Percentiles rank a stretch among this genome's conserved stretches.
phyloP scores from a whole-genome alignment of 1,140 invertebrate species.

The Halictus rubicundus region DNA sequence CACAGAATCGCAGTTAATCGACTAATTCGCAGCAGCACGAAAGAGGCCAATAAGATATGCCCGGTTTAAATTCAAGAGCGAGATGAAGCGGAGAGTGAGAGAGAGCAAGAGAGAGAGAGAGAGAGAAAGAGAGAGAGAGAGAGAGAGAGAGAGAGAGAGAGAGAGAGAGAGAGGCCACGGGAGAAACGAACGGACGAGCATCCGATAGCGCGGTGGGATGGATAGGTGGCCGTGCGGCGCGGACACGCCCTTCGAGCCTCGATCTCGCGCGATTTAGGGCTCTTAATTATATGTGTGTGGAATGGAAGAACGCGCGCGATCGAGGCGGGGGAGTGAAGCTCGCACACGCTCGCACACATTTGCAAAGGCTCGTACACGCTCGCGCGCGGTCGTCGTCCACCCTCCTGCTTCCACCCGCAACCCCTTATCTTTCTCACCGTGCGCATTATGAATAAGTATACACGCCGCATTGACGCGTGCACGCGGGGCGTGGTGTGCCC shows the following conservation, averaged over 20 bases:
- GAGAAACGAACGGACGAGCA: conserved; percentile 35
- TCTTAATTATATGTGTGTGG: conserved; percentile 75
- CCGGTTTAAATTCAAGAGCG: conserved; percentile 52
- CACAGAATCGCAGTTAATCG: conserved; percentile 2
- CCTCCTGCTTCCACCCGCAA: conserved; percentile 16
- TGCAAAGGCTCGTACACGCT: too few relatives aligned
- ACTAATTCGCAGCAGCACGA: conserved; percentile 13
- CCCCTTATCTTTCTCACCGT: conserved; percentile 39
- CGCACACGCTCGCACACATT: neutral
- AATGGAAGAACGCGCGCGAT: conserved; percentile 61
- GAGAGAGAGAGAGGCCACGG: neutral
- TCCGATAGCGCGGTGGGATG: conserved; percentile 63
- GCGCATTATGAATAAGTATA: conserved; percentile 73
- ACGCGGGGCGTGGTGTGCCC: conserved; percentile 69
- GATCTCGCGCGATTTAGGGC: conserved; percentile 75
- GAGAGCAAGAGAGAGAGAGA: too few relatives aligned
- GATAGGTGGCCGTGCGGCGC: conserved; percentile 60
- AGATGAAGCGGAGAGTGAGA: neutral
- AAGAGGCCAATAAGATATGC: conserved; percentile 31
- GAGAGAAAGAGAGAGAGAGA: too few relatives aligned
- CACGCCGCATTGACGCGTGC: conserved; percentile 68
- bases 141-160: too few relatives aligned
- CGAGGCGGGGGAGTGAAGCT: conserved; percentile 60
- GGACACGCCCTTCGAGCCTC: conserved; percentile 69
- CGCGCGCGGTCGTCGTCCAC: conserved; percentile 2